A percentile compares a stretch with the other conserved stretches of the same genome.
Conservation (phyloP, 2,888 invertebrate genomes). For the Drosophila nr. perissopoda region DNA sequence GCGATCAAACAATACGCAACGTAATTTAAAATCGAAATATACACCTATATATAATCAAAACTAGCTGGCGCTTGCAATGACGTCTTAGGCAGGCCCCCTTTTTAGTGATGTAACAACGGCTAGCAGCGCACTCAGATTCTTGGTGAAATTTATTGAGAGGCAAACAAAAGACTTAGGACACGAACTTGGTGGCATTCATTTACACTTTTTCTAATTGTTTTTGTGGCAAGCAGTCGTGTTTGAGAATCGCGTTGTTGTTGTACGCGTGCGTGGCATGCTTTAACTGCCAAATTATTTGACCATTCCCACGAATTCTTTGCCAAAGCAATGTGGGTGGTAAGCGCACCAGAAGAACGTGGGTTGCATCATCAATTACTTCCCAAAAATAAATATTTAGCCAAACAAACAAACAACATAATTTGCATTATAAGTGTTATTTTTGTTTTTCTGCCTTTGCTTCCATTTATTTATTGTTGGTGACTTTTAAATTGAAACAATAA, state of each 20-base stretch:
- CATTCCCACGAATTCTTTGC: slow-evolving; percentile 57
- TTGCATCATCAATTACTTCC: slow-evolving; percentile 21
- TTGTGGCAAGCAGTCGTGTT: slow-evolving; percentile 12
- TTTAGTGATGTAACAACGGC: slow-evolving; percentile 30
- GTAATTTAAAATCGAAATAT: slow-evolving; percentile 29
- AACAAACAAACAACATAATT: slow-evolving; percentile 60
- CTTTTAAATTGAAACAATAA: slow-evolving; percentile 44
- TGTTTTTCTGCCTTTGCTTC: neutral
- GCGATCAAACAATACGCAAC: slow-evolving; percentile 22
- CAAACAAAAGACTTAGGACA: slow-evolving; percentile 71
- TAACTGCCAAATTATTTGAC: slow-evolving; percentile 41
- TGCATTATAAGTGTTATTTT: slow-evolving; percentile 34
- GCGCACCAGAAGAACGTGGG: slow-evolving; percentile 40
- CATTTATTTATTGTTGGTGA: slow-evolving; percentile 27
- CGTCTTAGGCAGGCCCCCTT: slow-evolving; percentile 6
- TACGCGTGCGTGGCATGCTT: slow-evolving; percentile 48
- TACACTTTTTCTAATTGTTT: slow-evolving; percentile 9
- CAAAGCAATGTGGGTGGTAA: slow-evolving; percentile 56
- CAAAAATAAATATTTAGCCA: slow-evolving; percentile 25
- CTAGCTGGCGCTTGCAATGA: slow-evolving; percentile 9
- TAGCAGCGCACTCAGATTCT: slow-evolving; percentile 1
- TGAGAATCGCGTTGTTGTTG: slow-evolving; percentile 13
- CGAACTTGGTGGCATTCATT: slow-evolving; percentile 40
- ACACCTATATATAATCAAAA: neutral
- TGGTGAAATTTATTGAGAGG: slow-evolving; percentile 16